Evolutionary conservation across 1,140 invertebrate species (phyloP), one percentile per base, ranked within the genome.

Genomic region (Caenorhabditis tropicalis): DNA sequence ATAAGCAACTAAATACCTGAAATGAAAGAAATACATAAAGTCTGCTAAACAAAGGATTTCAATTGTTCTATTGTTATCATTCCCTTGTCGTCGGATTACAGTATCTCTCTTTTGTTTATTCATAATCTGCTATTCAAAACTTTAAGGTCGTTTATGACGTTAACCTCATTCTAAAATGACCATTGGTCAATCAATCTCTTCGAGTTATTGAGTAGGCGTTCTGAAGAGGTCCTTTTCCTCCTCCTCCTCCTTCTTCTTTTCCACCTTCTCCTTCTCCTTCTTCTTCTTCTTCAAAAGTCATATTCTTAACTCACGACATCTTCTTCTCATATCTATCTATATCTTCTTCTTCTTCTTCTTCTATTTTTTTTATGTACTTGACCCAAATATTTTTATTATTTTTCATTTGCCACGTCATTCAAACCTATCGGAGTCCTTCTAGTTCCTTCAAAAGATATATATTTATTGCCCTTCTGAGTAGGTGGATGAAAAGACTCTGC

Each of bases 391-490:
- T 56, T 27, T n/a, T 29, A 65, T n/a, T n/a, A n/a, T n/a, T n/a
- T n/a, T n/a, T n/a, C n/a, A n/a, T n/a, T n/a, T 36, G 29, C n/a
- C 58, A 65, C 58, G 31, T 65, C 58, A 9, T 51, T 16, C 43
- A 3, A 74, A 43, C 36, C 36, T 74, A 27, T 24, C 33, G 36
- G 36, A 74, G 36, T 36, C 43, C 29, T 74, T 43, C 10, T 24
- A 33, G 29, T 74, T 43, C 65, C 33, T 65, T 33, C 58, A 19
- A 29, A 27, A 65, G 5, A 43, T 43, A n/a, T 58, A 29, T 65
- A 65, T 65, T 65, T 74, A 74, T 74, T n/a, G 65, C 43, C 65
- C 65, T 43, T n/a, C 12, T 43, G 65, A 74, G 65, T 74, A 74
- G 65, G 65, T 74, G 36, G 36, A 16, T n/a, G n/a, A 16, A 74